Percentiles rank a stretch among this genome's conserved stretches.
These are phyloP conservation scores for Dermolepida albohirtum DNA, from an alignment of 2,888 invertebrate species.

Conservation along the genomic window DNA sequence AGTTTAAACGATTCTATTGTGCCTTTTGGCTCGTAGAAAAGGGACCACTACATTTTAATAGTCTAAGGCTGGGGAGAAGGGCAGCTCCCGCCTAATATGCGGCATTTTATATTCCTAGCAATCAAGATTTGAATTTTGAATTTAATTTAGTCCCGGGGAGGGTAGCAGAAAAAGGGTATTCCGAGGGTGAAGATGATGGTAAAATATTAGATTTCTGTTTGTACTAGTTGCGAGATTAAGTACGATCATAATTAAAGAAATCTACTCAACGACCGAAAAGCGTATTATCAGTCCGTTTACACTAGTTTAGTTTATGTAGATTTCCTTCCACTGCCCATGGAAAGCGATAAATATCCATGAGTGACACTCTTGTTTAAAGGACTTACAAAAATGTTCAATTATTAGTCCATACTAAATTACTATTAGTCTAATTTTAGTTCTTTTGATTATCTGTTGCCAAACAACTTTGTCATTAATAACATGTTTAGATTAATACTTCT, in stretches of 20 bases:
- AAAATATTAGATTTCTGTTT: slow-evolving; percentile 19
- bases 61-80: not conserved
- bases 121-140: slow-evolving; percentile 53
- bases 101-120: slow-evolving; percentile 44
- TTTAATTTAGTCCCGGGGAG: slow-evolving; percentile 51
- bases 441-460: too few relatives aligned
- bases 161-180: slow-evolving; percentile 34
- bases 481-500: too few relatives aligned
- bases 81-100: not conserved
- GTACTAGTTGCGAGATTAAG: slow-evolving; percentile 36
- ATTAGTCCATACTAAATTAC: too few relatives aligned
- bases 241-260: slow-evolving; percentile 26
- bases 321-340: not conserved
- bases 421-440: too few relatives aligned
- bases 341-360: too few relatives aligned
- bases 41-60: slow-evolving; percentile 37
- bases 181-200: not conserved
- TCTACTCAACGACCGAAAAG: slow-evolving; percentile 46
- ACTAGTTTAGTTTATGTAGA: slow-evolving; percentile 20
- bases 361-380: too few relatives aligned
- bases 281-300: slow-evolving; percentile 21
- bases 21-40: slow-evolving; percentile 6
- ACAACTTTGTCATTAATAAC: too few relatives aligned
- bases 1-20: slow-evolving; percentile 52
- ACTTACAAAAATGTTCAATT: too few relatives aligned